phyloP scores from a whole-genome alignment of 2,113 vertebrate genomes.

The Cyrtonyx montezumae region DNA sequence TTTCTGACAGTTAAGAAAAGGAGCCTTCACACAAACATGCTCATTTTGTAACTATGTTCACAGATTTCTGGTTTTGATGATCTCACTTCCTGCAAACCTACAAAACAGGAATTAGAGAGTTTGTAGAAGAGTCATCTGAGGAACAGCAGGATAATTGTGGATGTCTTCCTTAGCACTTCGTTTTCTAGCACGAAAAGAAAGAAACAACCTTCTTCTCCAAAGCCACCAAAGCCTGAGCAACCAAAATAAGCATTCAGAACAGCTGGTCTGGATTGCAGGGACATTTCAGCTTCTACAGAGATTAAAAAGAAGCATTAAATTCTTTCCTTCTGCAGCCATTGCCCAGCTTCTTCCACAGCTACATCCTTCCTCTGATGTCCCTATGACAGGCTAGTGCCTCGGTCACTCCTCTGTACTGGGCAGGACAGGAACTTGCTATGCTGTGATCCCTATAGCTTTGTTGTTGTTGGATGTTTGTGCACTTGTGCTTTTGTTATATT shows the following conservation, averaged over 20 bases:
- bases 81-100: background rate
- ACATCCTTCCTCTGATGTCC: background rate
- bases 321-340: background rate
- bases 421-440: background rate
- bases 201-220: background rate
- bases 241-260: background rate
- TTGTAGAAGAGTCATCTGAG: background rate
- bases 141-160: background rate
- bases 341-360: background rate
- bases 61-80: background rate
- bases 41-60: background rate
- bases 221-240: background rate
- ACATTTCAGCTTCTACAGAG: background rate
- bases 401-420: background rate
- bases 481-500: background rate
- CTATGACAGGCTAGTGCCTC: background rate
- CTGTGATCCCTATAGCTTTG: background rate
- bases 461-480: background rate
- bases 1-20: background rate
- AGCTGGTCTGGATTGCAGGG: background rate
- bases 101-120: background rate
- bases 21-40: background rate
- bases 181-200: background rate
- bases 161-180: background rate
- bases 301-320: background rate